phyloP scores from a whole-genome alignment of 1,140 invertebrate species.

The Drosophila equinoxialis region DNA sequence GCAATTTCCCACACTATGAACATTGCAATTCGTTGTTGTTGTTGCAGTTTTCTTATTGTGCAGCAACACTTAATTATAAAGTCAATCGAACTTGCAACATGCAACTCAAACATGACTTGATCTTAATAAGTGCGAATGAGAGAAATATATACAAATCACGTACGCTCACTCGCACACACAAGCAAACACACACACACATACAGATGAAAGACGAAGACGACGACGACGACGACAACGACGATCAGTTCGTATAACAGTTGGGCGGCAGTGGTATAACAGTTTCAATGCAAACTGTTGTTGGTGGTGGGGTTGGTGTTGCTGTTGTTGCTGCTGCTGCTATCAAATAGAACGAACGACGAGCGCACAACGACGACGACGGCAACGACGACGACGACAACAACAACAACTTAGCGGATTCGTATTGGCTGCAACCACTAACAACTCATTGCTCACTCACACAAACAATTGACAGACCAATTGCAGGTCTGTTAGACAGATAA shows the following conservation, averaged over 20 bases:
- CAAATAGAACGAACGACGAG: constrained; percentile 66
- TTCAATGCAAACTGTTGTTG: constrained; percentile 56
- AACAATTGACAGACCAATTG: constrained; percentile 75
- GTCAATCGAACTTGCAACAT: constrained; percentile 48
- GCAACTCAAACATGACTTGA: constrained; percentile 49
- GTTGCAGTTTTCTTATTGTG: constrained; percentile 34
- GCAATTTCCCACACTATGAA: constrained; percentile 66
- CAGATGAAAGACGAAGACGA: not conserved
- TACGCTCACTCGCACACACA: constrained; percentile 36
- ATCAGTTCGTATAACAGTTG: constrained; percentile 58
- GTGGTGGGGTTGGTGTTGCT: constrained; percentile 27
- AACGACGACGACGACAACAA: constrained; percentile 17
- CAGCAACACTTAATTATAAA: constrained; percentile 66
- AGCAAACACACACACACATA: constrained; percentile 17
- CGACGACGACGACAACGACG: not conserved
- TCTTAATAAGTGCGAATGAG: constrained; percentile 43
- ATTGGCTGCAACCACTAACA: constrained; percentile 77
- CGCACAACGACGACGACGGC: constrained; percentile 40
- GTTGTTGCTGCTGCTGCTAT: constrained; percentile 51
- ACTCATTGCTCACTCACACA: constrained; percentile 75
- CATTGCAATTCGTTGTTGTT: constrained; percentile 19
- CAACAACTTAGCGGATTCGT: constrained; percentile 60
- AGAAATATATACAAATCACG: constrained; percentile 69
- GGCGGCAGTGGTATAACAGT: constrained; percentile 67
- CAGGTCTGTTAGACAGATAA: constrained; percentile 67